Conservation (phyloP, 2,797 vertebrate species). For the Pogoniulus pusillus region DNA sequence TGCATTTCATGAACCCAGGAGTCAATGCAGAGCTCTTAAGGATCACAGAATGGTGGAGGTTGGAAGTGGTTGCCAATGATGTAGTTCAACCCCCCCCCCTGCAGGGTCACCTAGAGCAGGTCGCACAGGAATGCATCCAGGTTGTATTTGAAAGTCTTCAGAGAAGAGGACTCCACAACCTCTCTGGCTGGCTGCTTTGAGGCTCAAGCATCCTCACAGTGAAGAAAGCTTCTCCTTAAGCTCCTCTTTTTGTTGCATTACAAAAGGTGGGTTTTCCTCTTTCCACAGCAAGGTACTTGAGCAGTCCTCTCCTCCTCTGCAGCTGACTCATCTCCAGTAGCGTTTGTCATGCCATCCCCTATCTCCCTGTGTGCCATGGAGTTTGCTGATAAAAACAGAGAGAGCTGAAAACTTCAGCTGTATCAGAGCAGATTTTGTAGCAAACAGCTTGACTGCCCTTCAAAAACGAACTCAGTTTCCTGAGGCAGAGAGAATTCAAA, state of each 20-base stretch:
- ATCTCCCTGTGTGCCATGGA: not conserved
- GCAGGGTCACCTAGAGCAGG: too few relatives aligned
- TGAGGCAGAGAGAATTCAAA: not conserved
- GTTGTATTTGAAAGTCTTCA: too few relatives aligned
- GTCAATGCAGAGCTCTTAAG: too few relatives aligned
- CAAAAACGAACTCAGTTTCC: not conserved
- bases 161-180: too few relatives aligned
- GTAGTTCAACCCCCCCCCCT: too few relatives aligned
- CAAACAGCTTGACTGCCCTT: not conserved
- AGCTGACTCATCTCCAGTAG: conserved; percentile 28
- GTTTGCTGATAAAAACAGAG: not conserved
- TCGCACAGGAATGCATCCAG: too few relatives aligned
- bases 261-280: not conserved
- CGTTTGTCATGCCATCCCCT: not conserved
- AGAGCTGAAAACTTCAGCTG: not conserved
- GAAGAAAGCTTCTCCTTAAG: too few relatives aligned
- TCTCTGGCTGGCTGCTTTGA: too few relatives aligned
- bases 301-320: conserved; percentile 5
- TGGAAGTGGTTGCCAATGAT: too few relatives aligned
- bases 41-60: too few relatives aligned
- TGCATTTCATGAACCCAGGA: too few relatives aligned
- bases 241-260: not conserved
- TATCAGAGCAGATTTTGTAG: not conserved
- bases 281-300: not conserved
- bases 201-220: too few relatives aligned